Evolutionary conservation across 2,113 vertebrate species (phyloP).

Genomic region (Carollia perspicillata): DNA sequence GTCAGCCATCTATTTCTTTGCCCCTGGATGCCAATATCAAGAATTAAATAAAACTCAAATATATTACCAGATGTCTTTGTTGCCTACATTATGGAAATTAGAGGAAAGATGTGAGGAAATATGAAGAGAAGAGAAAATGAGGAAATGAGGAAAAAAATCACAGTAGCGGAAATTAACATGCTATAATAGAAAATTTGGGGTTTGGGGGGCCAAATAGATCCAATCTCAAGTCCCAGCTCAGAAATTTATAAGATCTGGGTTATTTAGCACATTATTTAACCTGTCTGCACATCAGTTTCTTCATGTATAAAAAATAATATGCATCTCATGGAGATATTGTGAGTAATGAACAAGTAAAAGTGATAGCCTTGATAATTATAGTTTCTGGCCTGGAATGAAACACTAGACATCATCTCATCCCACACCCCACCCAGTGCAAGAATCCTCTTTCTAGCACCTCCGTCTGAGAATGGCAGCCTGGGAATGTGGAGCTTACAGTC

Average conservation of each 20-base stretch:
- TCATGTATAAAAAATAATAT: neutral
- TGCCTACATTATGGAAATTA: neutral
- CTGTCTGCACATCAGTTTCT: neutral
- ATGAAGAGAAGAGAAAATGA: neutral
- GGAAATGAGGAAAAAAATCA: neutral
- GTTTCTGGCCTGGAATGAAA: neutral
- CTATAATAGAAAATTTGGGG: neutral
- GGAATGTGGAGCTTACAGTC: neutral
- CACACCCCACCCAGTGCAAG: neutral
- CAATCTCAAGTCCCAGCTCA: neutral
- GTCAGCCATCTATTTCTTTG: slow-evolving; percentile 1
- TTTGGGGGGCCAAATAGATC: neutral
- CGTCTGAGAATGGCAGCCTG: neutral
- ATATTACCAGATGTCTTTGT: neutral
- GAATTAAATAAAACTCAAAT: slow-evolving; percentile 1
- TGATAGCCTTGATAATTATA: neutral
- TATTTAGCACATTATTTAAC: neutral
- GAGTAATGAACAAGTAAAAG: neutral
- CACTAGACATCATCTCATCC: neutral
- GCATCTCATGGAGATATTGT: neutral
- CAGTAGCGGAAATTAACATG: neutral
- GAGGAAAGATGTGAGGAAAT: neutral
- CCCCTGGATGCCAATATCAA: neutral
- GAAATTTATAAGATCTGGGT: neutral
- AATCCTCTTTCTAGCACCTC: neutral